Evolutionary conservation across 2,113 vertebrate genomes (phyloP).

Genomic region (Pyxicephalus adspersus): DNA sequence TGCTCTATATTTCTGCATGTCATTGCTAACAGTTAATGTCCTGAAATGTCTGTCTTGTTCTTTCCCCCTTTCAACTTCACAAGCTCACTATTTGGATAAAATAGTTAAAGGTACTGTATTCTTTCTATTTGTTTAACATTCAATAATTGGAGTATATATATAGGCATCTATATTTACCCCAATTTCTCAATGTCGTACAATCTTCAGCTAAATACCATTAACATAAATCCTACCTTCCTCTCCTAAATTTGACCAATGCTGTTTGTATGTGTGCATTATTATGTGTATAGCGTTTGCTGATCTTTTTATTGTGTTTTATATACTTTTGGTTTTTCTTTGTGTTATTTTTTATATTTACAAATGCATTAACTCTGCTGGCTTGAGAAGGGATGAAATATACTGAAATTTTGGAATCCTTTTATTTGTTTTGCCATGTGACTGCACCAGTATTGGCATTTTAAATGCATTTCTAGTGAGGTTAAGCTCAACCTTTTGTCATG

Average conservation of each 20-base stretch:
- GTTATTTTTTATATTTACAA: slow-evolving; percentile 61
- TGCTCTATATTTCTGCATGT: slow-evolving; percentile 76
- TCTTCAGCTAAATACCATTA: slow-evolving; percentile 39
- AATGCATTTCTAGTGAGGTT: not conserved
- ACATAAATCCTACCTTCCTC: slow-evolving; percentile 15
- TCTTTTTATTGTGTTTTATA: slow-evolving; percentile 11
- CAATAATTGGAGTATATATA: slow-evolving; percentile 46
- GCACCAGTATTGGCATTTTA: slow-evolving; percentile 35
- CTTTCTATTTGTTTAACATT: slow-evolving; percentile 70
- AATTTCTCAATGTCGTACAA: slow-evolving; percentile 33
- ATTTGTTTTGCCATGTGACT: slow-evolving; percentile 57
- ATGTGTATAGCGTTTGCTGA: slow-evolving; percentile 47
- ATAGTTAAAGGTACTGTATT: slow-evolving; percentile 99
- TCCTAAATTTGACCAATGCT: slow-evolving; percentile 39
- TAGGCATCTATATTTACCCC: slow-evolving; percentile 43
- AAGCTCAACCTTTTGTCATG: not conserved
- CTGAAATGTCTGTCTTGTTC: slow-evolving; percentile 85
- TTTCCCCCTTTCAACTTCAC: slow-evolving; percentile 74
- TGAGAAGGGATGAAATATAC: slow-evolving; percentile 69
- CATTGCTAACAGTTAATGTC: slow-evolving; percentile 74
- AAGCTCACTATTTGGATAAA: slow-evolving; percentile 99
- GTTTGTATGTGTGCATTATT: slow-evolving; percentile 49
- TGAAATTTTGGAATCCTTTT: slow-evolving; percentile 70
- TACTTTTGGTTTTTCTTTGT: slow-evolving; percentile 45
- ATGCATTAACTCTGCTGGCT: slow-evolving; percentile 64